Evolutionary conservation across 1,140 invertebrate genomes (phyloP).

Genomic region (Leucophenga varia): DNA sequence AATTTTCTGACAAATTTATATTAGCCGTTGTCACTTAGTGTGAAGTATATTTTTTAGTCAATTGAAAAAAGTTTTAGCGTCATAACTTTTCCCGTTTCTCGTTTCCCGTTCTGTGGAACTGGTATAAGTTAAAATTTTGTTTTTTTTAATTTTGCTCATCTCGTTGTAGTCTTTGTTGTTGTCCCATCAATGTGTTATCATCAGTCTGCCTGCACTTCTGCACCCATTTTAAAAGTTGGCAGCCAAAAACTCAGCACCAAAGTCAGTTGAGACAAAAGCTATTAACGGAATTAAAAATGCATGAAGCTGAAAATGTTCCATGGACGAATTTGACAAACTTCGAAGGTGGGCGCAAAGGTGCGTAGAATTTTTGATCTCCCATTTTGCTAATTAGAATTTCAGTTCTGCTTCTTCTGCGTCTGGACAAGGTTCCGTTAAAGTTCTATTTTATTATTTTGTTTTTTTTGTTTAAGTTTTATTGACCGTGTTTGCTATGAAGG

Average conservation of each 20-base stretch:
- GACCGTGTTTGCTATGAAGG: too few relatives aligned
- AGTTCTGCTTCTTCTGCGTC: not conserved
- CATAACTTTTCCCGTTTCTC: slow-evolving; percentile 25
- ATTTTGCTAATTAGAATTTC: slow-evolving; percentile 48
- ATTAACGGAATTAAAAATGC: slow-evolving; percentile 53
- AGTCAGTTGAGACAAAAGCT: slow-evolving; percentile 40
- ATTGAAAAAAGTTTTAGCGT: slow-evolving; percentile 8
- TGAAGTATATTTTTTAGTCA: too few relatives aligned
- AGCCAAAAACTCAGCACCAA: slow-evolving; percentile 9
- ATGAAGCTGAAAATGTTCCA: slow-evolving; percentile 42
- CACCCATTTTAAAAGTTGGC: too few relatives aligned
- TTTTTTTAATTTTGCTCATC: slow-evolving; percentile 25
- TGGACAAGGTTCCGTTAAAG: not conserved
- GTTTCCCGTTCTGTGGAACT: slow-evolving; percentile 20
- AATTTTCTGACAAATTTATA: not conserved
- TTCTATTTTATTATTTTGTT: slow-evolving; percentile 3
- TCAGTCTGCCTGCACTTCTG: too few relatives aligned
- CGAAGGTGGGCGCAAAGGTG: slow-evolving; percentile 1
- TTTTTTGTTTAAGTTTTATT: too few relatives aligned
- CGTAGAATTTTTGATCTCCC: slow-evolving; percentile 15
- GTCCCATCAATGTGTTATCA: slow-evolving; percentile 33
- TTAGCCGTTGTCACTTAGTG: too few relatives aligned
- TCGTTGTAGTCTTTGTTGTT: slow-evolving; percentile 35
- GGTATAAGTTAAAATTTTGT: slow-evolving; percentile 17
- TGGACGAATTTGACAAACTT: too few relatives aligned